phyloP scores from a whole-genome alignment of 1,140 invertebrate genomes.

The Saccostrea glomerata region DNA sequence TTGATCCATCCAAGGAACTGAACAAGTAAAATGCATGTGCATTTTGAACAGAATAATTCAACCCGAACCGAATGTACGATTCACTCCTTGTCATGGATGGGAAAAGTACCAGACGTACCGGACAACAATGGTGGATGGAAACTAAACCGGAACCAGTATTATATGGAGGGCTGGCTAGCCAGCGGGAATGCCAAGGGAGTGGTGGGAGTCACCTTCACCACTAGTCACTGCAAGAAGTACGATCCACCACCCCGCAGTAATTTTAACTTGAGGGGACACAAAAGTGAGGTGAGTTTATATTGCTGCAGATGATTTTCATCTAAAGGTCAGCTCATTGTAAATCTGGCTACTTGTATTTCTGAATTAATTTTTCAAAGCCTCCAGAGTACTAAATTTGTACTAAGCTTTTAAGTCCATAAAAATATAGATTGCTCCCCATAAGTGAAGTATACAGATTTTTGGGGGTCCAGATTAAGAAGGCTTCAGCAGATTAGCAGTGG shows the following conservation, averaged over 20 bases:
- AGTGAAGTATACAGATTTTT: too few relatives aligned
- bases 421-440: too few relatives aligned
- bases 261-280: constrained; percentile 97
- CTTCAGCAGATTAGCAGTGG: too few relatives aligned
- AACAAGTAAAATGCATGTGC: constrained; percentile 79
- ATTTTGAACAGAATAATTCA: constrained; percentile 94
- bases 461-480: too few relatives aligned
- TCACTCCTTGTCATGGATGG: constrained; percentile 97
- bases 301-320: too few relatives aligned
- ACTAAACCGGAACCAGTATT: constrained; percentile 95
- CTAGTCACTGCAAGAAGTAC: constrained; percentile 85
- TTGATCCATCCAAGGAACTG: background rate
- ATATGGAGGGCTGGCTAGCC: constrained; percentile 98
- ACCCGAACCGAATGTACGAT: constrained; percentile 97
- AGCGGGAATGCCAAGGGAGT: constrained; percentile 96
- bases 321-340: too few relatives aligned
- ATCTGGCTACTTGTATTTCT: too few relatives aligned
- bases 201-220: constrained; percentile 97
- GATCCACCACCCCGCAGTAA: constrained; percentile 87
- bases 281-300: constrained; percentile 89
- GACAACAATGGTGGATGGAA: constrained; percentile 84
- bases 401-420: too few relatives aligned
- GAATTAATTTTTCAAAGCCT: too few relatives aligned
- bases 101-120: constrained; percentile 97
- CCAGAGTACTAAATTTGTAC: too few relatives aligned